These are phyloP conservation scores for Meiosimyza platycephala DNA, from an alignment of 2,888 invertebrate species.

Conservation along the genomic window DNA sequence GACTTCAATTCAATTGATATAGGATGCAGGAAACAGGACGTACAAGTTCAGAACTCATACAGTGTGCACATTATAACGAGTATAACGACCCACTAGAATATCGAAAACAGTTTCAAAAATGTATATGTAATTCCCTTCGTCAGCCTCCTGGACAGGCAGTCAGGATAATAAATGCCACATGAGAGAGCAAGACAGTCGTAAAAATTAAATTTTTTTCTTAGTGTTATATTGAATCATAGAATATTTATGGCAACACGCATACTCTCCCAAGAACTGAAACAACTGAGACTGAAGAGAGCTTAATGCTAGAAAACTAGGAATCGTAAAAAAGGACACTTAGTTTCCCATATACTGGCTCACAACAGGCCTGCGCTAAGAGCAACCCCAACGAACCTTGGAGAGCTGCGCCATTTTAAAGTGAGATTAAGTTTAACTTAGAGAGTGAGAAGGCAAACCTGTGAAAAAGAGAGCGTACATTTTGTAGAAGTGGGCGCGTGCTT, in stretches of 20 bases:
- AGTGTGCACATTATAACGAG: not conserved
- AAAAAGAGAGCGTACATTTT: conserved; percentile 3
- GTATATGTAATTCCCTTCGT: conserved; percentile 9
- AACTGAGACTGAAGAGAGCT: too few relatives aligned
- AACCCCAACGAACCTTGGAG: conserved; percentile 2
- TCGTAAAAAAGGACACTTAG: too few relatives aligned
- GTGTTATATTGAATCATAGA: too few relatives aligned
- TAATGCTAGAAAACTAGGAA: too few relatives aligned
- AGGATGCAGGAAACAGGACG: too few relatives aligned
- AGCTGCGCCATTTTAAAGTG: conserved; percentile 37
- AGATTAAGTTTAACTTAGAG: not conserved
- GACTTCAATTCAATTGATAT: too few relatives aligned
- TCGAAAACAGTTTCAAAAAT: conserved; percentile 37
- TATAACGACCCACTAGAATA: conserved; percentile 32
- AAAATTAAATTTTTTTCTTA: not conserved
- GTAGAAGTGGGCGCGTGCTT: not conserved
- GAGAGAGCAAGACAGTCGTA: conserved; percentile 35
- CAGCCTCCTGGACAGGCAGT: not conserved
- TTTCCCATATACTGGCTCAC: not conserved
- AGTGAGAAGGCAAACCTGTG: not conserved
- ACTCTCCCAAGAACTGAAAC: too few relatives aligned
- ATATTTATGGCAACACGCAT: too few relatives aligned
- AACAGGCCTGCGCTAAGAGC: conserved; percentile 5
- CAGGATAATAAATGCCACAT: not conserved
- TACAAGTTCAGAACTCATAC: not conserved